Base-by-base conservation (phyloP, 2,888 invertebrate genomes). In the Synergus laeviventris region DNA sequence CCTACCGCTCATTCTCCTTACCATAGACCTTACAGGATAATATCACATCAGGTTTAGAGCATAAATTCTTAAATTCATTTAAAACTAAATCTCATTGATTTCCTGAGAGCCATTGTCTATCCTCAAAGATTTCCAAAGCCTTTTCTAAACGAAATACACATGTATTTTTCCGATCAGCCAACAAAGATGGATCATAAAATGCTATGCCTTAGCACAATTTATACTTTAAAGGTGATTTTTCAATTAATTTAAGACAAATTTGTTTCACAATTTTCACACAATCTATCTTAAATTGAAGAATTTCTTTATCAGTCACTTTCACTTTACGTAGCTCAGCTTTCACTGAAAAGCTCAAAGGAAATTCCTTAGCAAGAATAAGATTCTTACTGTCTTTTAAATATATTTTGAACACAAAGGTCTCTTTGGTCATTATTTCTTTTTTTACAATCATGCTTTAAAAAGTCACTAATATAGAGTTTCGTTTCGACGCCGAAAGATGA, bases 301-400 rank as follows among this genome's bases (percentile, higher is more conserved):
- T 56, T 56, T 74, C 56, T 56, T 39, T 45, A 45, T 45, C 45
- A 16, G 45, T 16, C 4, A 45, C 24, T 1, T 61, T 61, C 7
- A 61, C 61, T 61, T 61, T 61, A 31, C 61, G 31, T 16, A 61
- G 31, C 31, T 61, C 61, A 61, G 36, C n/a, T 16, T 61, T 61
- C 16, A 61, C 61, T 7, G 42, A 74, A 45, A 60, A 76, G n/a
- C 70, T 76, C 9, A 76, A 42, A 8, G 49, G 39, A 39, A 78
- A 60, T 12, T 49, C n/a, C 24, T 78, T 62, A 18, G 74, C 9
- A 11, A 24, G 31, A 16, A 66, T 45, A 18, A 78, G 74, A 66
- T 76, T 78, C 9, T 64, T 42, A 18, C 74, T 45, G 9, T 78
- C 59, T 39, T 18, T 24, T 11, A 74, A n/a, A 54, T 76, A 62